phyloP scores from a whole-genome alignment of 2,797 vertebrate species.

The Onychomys arenicola region DNA sequence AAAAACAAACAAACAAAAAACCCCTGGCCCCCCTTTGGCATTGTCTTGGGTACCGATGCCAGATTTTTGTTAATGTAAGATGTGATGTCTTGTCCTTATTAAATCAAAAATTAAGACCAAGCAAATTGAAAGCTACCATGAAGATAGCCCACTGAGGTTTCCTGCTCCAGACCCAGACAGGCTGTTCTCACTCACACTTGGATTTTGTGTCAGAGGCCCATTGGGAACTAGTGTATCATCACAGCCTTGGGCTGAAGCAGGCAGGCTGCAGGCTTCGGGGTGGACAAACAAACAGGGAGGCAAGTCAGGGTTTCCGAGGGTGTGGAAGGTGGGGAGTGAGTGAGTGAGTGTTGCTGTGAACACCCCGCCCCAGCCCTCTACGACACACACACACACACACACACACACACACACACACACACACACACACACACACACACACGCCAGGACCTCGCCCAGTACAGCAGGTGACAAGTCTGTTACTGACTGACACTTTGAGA shows the following conservation, averaged over 20 bases:
- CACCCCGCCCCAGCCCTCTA: neutral
- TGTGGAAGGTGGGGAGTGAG: neutral
- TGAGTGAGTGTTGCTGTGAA: neutral
- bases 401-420: neutral
- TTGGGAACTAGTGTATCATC: neutral
- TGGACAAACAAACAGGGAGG: neutral
- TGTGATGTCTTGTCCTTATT: neutral
- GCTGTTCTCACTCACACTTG: neutral
- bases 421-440: neutral
- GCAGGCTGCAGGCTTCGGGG: neutral
- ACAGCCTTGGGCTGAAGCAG: neutral
- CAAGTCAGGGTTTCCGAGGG: neutral
- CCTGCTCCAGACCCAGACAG: neutral
- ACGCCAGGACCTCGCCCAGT: neutral
- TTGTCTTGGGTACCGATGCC: neutral
- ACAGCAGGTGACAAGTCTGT: constrained; percentile 21
- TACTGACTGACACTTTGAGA: constrained; percentile 59
- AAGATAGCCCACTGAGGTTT: neutral
- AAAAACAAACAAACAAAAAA: too few relatives aligned
- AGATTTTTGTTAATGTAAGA: neutral
- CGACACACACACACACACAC: accelerated
- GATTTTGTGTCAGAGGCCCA: neutral
- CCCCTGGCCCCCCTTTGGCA: neutral
- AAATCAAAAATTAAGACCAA: constrained; percentile 21
- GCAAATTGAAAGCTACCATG: neutral